Evolutionary conservation across 2,888 invertebrate genomes (phyloP).

Genomic region (Trachelus iudaicus): DNA sequence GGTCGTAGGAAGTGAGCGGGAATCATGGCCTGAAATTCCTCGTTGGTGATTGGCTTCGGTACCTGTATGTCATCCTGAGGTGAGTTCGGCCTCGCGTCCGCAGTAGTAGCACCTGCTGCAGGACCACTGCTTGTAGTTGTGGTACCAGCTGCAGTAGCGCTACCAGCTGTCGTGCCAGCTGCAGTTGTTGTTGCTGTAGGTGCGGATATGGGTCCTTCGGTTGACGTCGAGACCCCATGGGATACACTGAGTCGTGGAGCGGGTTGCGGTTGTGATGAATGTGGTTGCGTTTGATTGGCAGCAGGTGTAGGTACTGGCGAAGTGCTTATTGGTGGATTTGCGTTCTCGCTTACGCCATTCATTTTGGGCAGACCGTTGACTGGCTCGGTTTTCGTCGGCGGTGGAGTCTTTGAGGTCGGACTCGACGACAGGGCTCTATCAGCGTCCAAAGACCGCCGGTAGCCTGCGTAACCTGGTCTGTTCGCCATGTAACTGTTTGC

Average conservation of each 20-base stretch:
- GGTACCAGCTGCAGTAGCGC: constrained; percentile 38
- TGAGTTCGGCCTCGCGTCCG: constrained; percentile 65
- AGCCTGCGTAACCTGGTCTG: constrained; percentile 72
- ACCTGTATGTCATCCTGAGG: constrained; percentile 71
- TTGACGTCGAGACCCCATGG: constrained; percentile 23
- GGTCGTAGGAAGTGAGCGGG: constrained; percentile 86
- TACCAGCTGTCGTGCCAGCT: constrained; percentile 30
- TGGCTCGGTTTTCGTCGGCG: constrained; percentile 58
- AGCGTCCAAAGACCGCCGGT: constrained; percentile 71
- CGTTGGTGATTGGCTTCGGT: constrained; percentile 89
- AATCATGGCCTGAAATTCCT: constrained; percentile 95
- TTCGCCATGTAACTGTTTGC: constrained; percentile 80
- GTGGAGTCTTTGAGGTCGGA: constrained; percentile 60
- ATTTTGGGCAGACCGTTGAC: constrained; percentile 52
- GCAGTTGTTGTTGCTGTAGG: constrained; percentile 25
- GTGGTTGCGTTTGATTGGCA: constrained; percentile 26
- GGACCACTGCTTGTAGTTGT: constrained; percentile 32
- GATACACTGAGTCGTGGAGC: constrained; percentile 51
- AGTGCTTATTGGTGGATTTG: constrained; percentile 34
- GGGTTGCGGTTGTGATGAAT: constrained; percentile 46
- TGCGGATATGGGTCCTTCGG: constrained; percentile 21
- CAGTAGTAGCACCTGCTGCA: constrained; percentile 37
- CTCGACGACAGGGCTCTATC: constrained; percentile 57
- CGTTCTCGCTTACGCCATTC: constrained; percentile 51
- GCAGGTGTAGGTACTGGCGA: constrained; percentile 37